These are phyloP conservation scores for Encarsia formosa DNA, from an alignment of 2,888 invertebrate genomes.

Conservation along the genomic window DNA sequence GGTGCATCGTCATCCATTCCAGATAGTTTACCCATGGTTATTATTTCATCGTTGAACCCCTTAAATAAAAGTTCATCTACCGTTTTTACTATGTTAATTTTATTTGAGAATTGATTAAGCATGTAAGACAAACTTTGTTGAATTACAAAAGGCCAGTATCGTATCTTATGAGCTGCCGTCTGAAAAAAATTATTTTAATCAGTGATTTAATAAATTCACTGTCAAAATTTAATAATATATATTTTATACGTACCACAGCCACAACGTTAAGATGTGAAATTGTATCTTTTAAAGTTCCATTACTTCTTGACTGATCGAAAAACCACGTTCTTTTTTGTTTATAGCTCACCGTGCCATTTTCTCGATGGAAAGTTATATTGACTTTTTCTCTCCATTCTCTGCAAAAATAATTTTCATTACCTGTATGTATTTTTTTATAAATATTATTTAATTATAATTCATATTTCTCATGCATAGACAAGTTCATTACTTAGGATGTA, in stretches of 20 bases:
- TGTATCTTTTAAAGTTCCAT: constrained; percentile 65
- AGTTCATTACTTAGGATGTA: too few relatives aligned
- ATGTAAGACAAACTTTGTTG: constrained; percentile 61
- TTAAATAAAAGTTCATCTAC: constrained; percentile 72
- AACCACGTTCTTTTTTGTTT: constrained; percentile 64
- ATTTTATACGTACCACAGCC: constrained; percentile 63
- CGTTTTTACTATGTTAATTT: constrained; percentile 60
- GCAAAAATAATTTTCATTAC: constrained; percentile 45
- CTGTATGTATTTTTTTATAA: background rate
- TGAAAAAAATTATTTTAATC: constrained; percentile 33
- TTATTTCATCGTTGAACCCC: constrained; percentile 72
- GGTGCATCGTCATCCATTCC: constrained; percentile 51
- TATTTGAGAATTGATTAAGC: constrained; percentile 55
- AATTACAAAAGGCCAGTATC: constrained; percentile 58
- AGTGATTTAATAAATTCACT: background rate
- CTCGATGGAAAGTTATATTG: constrained; percentile 67
- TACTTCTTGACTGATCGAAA: constrained; percentile 64
- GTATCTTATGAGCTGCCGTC: constrained; percentile 59
- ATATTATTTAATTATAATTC: background rate
- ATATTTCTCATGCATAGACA: too few relatives aligned
- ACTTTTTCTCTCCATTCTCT: constrained; percentile 68
- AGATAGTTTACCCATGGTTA: constrained; percentile 63
- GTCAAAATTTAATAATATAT: too few relatives aligned
- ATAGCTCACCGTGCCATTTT: constrained; percentile 71
- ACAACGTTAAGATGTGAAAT: constrained; percentile 74